phyloP scores from a whole-genome alignment of 2,113 vertebrate species.

The Muscicapa adusta region DNA sequence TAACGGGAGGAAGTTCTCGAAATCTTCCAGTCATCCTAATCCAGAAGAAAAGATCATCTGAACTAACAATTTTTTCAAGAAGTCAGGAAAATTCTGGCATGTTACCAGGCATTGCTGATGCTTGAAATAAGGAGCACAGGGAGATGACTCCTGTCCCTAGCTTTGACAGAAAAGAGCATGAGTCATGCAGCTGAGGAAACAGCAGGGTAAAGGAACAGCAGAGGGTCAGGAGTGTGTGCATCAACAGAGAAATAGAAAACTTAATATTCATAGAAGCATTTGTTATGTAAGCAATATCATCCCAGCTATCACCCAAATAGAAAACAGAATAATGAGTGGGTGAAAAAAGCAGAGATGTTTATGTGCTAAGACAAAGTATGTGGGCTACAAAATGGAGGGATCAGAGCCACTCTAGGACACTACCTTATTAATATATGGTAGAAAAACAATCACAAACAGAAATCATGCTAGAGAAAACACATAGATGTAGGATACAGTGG shows the following conservation, averaged over 20 bases:
- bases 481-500: neutral
- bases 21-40: neutral
- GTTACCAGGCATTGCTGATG: neutral
- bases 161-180: neutral
- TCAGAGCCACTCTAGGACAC: neutral
- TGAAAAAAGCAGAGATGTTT: neutral
- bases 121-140: neutral
- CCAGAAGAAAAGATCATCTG: neutral
- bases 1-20: neutral
- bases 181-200: neutral
- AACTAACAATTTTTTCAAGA: neutral
- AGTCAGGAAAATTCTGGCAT: neutral
- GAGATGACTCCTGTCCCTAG: neutral
- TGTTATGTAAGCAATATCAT: neutral
- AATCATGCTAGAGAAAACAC: neutral
- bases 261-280: neutral
- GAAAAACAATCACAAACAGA: neutral
- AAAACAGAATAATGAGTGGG: neutral
- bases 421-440: neutral
- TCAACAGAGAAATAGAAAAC: neutral
- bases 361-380: neutral
- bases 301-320: neutral
- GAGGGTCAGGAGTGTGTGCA: neutral
- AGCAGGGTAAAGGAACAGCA: neutral
- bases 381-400: neutral